phyloP scores from a whole-genome alignment of 1,140 invertebrate species.

The Nasonia giraulti region DNA sequence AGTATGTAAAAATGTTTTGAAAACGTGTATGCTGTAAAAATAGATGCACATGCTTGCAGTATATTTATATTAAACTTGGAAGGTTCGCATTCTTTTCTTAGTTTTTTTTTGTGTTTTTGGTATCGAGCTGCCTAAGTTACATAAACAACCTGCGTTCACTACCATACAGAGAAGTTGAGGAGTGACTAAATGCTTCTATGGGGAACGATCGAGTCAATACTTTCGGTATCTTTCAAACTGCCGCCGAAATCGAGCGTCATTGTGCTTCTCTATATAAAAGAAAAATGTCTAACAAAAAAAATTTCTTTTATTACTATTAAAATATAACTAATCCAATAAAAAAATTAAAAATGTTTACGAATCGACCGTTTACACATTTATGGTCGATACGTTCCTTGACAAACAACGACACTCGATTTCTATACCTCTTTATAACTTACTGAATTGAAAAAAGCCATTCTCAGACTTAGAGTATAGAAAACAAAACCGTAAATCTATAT shows the following conservation, averaged over 20 bases:
- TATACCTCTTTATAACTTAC: conserved; percentile 6
- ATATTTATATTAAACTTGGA: conserved; percentile 23
- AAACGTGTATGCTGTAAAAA: conserved; percentile 68
- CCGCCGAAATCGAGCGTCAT: conserved; percentile 28
- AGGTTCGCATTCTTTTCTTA: conserved; percentile 12
- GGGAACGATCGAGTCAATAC: conserved; percentile 47
- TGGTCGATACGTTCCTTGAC: neutral
- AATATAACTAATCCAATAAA: neutral
- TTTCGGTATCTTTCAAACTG: conserved; percentile 45
- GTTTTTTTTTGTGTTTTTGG: conserved; percentile 59
- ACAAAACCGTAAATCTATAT: neutral
- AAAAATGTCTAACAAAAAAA: neutral
- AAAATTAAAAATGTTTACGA: conserved; percentile 9
- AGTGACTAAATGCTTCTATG: conserved; percentile 45
- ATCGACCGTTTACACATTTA: neutral
- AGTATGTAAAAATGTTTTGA: conserved; percentile 62
- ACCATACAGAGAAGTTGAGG: neutral
- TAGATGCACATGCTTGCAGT: conserved; percentile 62
- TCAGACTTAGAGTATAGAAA: conserved; percentile 30
- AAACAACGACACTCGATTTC: conserved; percentile 34
- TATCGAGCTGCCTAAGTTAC: conserved; percentile 65
- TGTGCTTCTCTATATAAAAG: neutral
- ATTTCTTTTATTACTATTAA: neutral
- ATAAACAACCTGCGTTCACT: conserved; percentile 57
- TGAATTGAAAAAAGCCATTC: neutral